A percentile compares a stretch with the other conserved stretches of the same genome.
phyloP scores from a whole-genome alignment of 2,113 vertebrate species.

The Gallinago media region DNA sequence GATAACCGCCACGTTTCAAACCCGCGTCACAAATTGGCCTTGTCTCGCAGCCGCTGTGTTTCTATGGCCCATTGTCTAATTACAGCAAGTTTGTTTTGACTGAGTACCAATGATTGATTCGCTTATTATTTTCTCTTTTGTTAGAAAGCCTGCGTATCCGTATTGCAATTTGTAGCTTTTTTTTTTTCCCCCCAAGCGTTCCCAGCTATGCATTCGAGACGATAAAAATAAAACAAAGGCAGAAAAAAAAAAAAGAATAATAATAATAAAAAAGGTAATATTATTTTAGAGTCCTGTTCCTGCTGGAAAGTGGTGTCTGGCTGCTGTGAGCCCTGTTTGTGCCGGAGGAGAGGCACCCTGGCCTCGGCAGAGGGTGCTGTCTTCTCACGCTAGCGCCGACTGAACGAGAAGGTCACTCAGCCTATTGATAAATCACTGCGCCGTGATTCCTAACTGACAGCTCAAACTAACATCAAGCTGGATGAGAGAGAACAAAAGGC shows the following conservation, averaged over 20 bases:
- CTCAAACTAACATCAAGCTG: constrained; percentile 99
- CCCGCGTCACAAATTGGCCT: not conserved
- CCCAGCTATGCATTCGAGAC: not conserved
- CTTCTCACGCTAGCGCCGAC: constrained; percentile 75
- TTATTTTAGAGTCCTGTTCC: not conserved
- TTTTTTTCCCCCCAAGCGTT: not conserved
- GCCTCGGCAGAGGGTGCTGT: constrained; percentile 83
- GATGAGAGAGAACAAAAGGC: constrained; percentile 99
- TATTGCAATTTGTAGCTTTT: not conserved
- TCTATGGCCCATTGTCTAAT: not conserved
- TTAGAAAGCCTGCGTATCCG: not conserved
- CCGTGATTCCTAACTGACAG: constrained; percentile 99
- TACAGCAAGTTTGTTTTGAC: constrained; percentile 30
- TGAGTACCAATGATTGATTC: not conserved
- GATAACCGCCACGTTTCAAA: fast-evolving
- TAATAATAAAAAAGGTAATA: not conserved
- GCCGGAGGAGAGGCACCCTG: not conserved
- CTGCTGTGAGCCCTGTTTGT: not conserved
- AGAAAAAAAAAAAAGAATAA: too few species aligned
- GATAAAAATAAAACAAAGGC: not conserved
- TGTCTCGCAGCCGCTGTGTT: not conserved
- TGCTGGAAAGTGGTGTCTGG: not conserved
- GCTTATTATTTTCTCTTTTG: constrained; percentile 15
- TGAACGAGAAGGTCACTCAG: constrained; percentile 95
- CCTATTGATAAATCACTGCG: constrained; percentile 99